Base-by-base conservation (phyloP, 2,113 vertebrate genomes). In the Coptodon rendalli region DNA sequence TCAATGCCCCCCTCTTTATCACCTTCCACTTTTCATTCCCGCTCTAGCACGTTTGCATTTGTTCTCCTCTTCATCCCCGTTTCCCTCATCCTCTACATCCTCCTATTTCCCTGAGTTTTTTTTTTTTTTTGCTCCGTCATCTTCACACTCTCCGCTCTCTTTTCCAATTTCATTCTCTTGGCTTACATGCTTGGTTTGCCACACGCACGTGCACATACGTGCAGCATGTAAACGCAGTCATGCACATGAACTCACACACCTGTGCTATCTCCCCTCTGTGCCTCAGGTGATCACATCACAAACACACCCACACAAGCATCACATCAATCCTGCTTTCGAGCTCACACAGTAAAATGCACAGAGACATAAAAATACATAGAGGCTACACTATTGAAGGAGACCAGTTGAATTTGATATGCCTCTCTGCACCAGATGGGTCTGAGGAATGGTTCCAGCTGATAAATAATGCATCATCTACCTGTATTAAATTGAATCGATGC, bases 391-490 rank as follows among this genome's bases (percentile, higher is more conserved):
- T 53, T 88, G 85, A 86, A 87, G 90, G 81, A 16, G 91, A 91
- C 86, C 88, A 63, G 73, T 27, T 84, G 91, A 95, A 95, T 90
- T 89, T 14, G 92, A 94, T 95, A 91, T 56, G 93, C 86, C 80
- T 91, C 86, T 84, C 48, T 27, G 9, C 90, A 93, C 63, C 94
- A 92, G 94, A 91, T 93, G 93, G 89, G 82, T 92, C 87, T 31
- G 87, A 89, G 86, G 57, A 91, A 79, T 66, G 19, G 68, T 88
- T 93, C 91, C 92, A 93, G 89, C 53, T 91, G 68, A 91, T 96
- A 82, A 95, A 95, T 96, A 93, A 95, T 95, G 81, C 34, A 95
- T 87, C 16, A 17, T 86, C 85, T 93, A 91, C 92, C 92, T 93
- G 93, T 92, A 91, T 92, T 88, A 91, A 92, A 93, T 86, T 89